Base-by-base conservation (phyloP, 2,888 invertebrate species). In the Candidula unifasciata region DNA sequence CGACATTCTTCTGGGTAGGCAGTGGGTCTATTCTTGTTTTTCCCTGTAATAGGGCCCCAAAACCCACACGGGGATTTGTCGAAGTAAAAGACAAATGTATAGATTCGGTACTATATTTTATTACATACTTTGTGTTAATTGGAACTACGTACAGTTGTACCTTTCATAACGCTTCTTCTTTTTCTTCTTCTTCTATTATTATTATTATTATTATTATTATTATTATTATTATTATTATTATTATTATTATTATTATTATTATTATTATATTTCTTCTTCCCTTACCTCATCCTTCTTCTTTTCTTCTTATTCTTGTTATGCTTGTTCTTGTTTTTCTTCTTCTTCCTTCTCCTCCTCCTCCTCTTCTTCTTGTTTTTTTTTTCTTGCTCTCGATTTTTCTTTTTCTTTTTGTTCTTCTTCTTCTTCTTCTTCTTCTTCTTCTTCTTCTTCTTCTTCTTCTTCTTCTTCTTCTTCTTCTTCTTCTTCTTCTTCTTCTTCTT, bases 381-480 rank as follows among this genome's bases (percentile, higher is more conserved):
- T n/a, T n/a, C n/a, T n/a, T n/a, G n/a, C n/a, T n/a, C n/a, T n/a
- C n/a, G n/a, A n/a, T n/a, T n/a, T n/a, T n/a, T n/a, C n/a, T n/a
- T 27, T 30, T 37, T 80, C 64, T 37, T 78, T 35, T 78, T 30
- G 8, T 60, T 33, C 79, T 57, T 30, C 79, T 60, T 60, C 79
- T 37, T 30, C 35, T 30, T 57, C 57, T 37, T 78, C 30, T n/a
- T 60, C 30, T n/a, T 78, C 64, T 37, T 60, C 35, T n/a, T 78
- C 57, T 37, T 60, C 30, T 37, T 78, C 57, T n/a, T 78, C 57
- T 37, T 60, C 35, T n/a, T 78, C 33, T 37, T 60, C 21, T 37
- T 78, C 33, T n/a, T 60, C 33, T n/a, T 60, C 21, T 37, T 78
- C 33, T 37, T 60, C 21, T n/a, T 78, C 33, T 37, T 8, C 5